Base-by-base conservation (phyloP, 92 coral and sea anemone genomes). In the Paragorgia papillata region DNA sequence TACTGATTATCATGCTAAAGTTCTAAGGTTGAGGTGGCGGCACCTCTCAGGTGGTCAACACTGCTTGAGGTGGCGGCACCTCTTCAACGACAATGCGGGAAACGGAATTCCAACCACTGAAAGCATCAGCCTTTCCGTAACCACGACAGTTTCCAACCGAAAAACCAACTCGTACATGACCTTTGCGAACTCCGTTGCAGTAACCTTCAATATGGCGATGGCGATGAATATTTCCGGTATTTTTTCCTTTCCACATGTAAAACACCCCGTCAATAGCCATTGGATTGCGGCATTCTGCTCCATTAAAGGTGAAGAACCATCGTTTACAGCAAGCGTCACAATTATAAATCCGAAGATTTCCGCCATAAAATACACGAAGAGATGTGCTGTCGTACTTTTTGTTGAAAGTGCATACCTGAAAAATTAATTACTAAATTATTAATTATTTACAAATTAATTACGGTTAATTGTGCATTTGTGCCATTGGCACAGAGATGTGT, bases 71-170 rank as follows among this genome's bases (percentile, higher is more conserved):
- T 41, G 76, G 76, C 0, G 60, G 62, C 27, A 69, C 76, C 50
- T 69, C 76, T 50, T 69, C 76, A 69, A 69, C 56, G 21, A 69
- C 76, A 30, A 69, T 69, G 30, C 76, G 76, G 27, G 76, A 69
- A 41, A 49, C 55, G 7, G 76, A 69, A 26, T 49, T 25, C 61
- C 61, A 69, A 25, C 76, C 76, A 69, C 58, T 43, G 22, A 0
- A 1, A 12, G 58, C 61, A 69, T 69, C 76, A 14, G 58, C 76
- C 26, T 24, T 29, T 9, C 61, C 34, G 2, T 24, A 49, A 51
- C 61, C 34, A 0, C 14, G 9, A 50, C 76, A 69, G 33, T 69
- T 49, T 22, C 76, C 76, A 6, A 69, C 62, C 61, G 39, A 51
- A 46, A 69, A 69, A 3, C 76, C 75, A 22, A 68, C 75, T 37